Conservation (phyloP, 2,888 invertebrate genomes). For the Drepana falcataria region DNA sequence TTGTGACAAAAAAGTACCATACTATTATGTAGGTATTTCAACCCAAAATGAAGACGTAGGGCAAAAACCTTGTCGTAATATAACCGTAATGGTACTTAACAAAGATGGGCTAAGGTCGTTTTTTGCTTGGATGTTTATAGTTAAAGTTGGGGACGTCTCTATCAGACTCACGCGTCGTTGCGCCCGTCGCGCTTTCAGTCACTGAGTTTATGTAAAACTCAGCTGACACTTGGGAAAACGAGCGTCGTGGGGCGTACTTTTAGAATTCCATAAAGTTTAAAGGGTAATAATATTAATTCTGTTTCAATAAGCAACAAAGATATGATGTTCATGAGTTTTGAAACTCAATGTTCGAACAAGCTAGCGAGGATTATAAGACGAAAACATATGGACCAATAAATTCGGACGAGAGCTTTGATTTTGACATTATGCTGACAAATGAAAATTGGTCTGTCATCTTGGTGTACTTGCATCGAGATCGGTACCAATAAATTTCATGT, state of each 20-base stretch:
- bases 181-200: slow-evolving; percentile 38
- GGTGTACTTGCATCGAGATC: too few relatives aligned
- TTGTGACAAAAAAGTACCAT: too few relatives aligned
- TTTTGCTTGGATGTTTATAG: slow-evolving; percentile 17
- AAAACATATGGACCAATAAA: not conserved
- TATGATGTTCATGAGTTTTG: not conserved
- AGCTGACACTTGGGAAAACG: slow-evolving; percentile 26
- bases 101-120: slow-evolving; percentile 10
- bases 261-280: slow-evolving; percentile 31
- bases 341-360: not conserved
- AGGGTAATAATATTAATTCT: slow-evolving; percentile 10
- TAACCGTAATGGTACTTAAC: not conserved
- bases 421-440: too few relatives aligned
- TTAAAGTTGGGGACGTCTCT: slow-evolving; percentile 25
- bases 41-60: not conserved
- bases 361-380: not conserved
- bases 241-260: slow-evolving; percentile 16
- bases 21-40: not conserved
- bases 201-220: slow-evolving; percentile 30
- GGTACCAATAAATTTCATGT: too few relatives aligned
- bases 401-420: too few relatives aligned
- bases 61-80: not conserved
- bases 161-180: slow-evolving; percentile 57
- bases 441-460: too few relatives aligned
- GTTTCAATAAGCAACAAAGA: not conserved